Conservation (phyloP, 2,888 invertebrate genomes). For the Glaucopsyche alexis region DNA sequence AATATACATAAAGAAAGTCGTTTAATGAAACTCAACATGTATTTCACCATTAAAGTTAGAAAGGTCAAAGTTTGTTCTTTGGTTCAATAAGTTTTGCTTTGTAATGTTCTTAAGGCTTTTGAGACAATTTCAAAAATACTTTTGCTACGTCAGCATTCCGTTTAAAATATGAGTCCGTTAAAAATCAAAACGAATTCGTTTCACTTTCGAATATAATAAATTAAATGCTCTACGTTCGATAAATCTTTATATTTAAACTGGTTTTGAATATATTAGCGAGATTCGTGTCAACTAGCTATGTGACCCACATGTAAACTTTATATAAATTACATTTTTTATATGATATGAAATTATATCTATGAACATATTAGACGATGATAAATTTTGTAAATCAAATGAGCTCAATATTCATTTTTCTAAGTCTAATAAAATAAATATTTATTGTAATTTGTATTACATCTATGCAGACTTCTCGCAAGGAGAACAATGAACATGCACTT, state of each 20-base stretch:
- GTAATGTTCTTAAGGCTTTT: too few relatives aligned
- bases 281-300: constrained; percentile 64
- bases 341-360: constrained; percentile 24
- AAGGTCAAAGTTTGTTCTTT: too few relatives aligned
- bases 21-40: too few relatives aligned
- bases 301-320: constrained; percentile 57
- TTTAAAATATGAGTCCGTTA: neutral
- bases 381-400: neutral
- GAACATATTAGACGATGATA: neutral
- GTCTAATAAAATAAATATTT: too few relatives aligned
- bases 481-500: neutral
- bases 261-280: constrained; percentile 68
- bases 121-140: too few relatives aligned
- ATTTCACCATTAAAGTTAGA: too few relatives aligned
- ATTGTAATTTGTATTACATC: too few relatives aligned
- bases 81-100: too few relatives aligned
- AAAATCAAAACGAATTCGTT: constrained; percentile 1
- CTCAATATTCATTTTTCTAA: too few relatives aligned
- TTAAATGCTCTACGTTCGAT: constrained; percentile 19
- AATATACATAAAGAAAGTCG: too few relatives aligned
- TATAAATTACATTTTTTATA: constrained; percentile 32
- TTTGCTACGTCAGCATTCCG: too few relatives aligned
- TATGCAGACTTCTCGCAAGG: neutral
- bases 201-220: constrained; percentile 20
- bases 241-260: constrained; percentile 56